Conservation (phyloP, 2,113 vertebrate species). For the Petroica traversi region DNA sequence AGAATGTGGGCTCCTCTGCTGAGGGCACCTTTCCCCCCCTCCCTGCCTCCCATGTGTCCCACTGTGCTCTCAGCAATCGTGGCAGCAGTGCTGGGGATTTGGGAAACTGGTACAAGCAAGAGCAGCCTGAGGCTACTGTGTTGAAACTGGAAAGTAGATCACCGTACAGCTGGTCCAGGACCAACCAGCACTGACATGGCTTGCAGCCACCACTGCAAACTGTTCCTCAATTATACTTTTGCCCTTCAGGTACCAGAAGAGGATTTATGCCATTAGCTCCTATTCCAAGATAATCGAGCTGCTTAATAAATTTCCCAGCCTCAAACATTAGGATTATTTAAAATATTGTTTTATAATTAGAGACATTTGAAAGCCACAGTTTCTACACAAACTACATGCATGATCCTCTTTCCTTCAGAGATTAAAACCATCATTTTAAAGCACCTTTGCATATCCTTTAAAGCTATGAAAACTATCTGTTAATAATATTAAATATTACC, state of each 20-base stretch:
- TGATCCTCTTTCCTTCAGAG: neutral
- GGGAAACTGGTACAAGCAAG: neutral
- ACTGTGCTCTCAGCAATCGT: neutral
- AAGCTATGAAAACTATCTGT: neutral
- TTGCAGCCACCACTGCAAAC: slow-evolving; percentile 5
- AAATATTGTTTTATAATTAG: neutral
- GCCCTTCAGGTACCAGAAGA: neutral
- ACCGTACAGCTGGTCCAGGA: neutral
- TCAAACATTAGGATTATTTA: neutral
- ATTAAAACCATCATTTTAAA: neutral
- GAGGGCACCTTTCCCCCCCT: neutral
- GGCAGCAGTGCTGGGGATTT: neutral
- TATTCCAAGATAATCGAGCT: neutral
- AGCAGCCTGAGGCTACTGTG: neutral
- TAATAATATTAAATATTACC: neutral
- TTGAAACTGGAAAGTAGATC: slow-evolving; percentile 6
- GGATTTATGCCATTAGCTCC: neutral
- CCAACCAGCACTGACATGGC: neutral
- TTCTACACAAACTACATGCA: neutral
- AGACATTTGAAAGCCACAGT: neutral
- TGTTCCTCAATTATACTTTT: neutral
- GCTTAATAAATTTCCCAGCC: neutral
- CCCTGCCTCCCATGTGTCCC: neutral
- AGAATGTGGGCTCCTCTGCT: neutral
- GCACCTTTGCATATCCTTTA: neutral